These are phyloP conservation scores for Parochlus steinenii DNA, from an alignment of 2,888 invertebrate genomes.

Conservation along the genomic window DNA sequence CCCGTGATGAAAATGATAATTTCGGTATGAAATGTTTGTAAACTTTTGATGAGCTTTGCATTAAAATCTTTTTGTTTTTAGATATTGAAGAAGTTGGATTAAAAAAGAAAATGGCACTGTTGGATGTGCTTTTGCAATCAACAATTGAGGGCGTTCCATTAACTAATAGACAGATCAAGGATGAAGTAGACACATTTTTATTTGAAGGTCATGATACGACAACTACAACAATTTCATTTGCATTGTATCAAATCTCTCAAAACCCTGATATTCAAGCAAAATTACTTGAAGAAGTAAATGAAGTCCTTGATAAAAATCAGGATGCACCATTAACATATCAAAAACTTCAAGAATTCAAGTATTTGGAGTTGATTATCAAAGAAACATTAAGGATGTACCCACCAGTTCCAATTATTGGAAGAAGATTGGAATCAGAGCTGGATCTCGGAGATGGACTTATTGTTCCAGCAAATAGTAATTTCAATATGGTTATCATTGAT, in stretches of 20 bases:
- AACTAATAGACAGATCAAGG: constrained; percentile 40
- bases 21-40: no score
- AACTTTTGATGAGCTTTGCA: no score
- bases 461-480: constrained; percentile 4
- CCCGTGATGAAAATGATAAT: neutral
- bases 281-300: constrained; percentile 30
- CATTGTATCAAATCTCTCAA: constrained; percentile 32
- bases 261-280: constrained; percentile 32
- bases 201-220: constrained; percentile 44
- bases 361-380: constrained; percentile 28
- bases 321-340: constrained; percentile 20
- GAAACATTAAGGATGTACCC: constrained; percentile 23
- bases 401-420: constrained; percentile 15
- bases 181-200: constrained; percentile 60
- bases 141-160: constrained; percentile 40
- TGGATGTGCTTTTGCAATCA: constrained; percentile 46
- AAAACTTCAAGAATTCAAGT: constrained; percentile 20
- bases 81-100: constrained; percentile 25
- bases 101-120: constrained; percentile 45
- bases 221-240: constrained; percentile 33
- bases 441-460: constrained; percentile 2
- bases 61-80: no score
- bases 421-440: constrained; percentile 13
- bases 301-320: constrained; percentile 26
- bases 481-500: constrained; percentile 5